Percentiles rank a stretch among this genome's conserved stretches.
These are phyloP conservation scores for Phrynosoma platyrhinos DNA, from an alignment of 2,113 vertebrate species.

Conservation along the genomic window DNA sequence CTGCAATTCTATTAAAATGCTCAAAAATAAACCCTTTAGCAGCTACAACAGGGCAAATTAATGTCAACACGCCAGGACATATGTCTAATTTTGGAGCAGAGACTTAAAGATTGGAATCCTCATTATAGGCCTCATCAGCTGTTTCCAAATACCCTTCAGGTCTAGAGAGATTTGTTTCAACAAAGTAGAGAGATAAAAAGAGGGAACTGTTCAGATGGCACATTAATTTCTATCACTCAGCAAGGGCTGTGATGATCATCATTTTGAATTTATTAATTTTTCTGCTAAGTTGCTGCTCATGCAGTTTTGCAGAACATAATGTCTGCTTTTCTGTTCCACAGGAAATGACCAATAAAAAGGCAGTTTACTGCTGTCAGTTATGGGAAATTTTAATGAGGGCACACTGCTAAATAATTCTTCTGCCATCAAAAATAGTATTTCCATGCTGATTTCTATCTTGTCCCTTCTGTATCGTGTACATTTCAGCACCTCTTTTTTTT, in stretches of 20 bases:
- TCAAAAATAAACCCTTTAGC: constrained; percentile 67
- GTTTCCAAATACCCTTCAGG: constrained; percentile 70
- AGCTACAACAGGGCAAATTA: constrained; percentile 68
- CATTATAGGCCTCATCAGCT: constrained; percentile 68
- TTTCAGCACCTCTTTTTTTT: background rate
- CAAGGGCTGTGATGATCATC: constrained; percentile 47
- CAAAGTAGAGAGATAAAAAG: constrained; percentile 41
- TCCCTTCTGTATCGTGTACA: too few relatives aligned
- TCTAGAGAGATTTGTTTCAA: constrained; percentile 65
- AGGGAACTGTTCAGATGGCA: constrained; percentile 56
- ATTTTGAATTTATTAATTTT: constrained; percentile 51
- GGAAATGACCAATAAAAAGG: constrained; percentile 15
- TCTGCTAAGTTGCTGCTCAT: constrained; percentile 31
- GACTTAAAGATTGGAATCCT: constrained; percentile 68
- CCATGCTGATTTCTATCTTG: background rate
- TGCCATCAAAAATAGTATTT: background rate
- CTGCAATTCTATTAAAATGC: constrained; percentile 66
- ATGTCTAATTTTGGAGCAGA: constrained; percentile 72
- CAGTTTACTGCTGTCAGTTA: background rate
- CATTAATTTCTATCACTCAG: constrained; percentile 67
- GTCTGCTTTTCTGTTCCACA: constrained; percentile 2
- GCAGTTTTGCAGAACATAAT: constrained; percentile 28
- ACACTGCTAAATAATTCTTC: background rate
- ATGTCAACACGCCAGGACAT: constrained; percentile 70
- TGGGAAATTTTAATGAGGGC: constrained; percentile 30